A percentile compares a stretch with the other conserved stretches of the same genome.
Conservation (phyloP, 2,888 invertebrate species). For the Caenorhabditis sinica region DNA sequence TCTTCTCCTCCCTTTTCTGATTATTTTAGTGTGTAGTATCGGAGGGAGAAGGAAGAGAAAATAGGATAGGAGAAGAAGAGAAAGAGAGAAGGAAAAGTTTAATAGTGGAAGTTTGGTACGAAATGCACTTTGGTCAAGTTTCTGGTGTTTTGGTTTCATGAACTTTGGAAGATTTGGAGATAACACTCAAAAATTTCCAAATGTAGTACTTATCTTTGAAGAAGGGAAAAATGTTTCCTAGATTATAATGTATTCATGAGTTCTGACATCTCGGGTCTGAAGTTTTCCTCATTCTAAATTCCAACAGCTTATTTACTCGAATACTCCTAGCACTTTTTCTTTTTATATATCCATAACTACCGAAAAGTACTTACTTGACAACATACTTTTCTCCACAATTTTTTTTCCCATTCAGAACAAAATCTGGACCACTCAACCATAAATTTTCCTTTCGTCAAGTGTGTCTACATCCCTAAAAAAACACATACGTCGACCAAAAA, state of each 20-base stretch:
- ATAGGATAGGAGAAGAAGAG: too few species aligned
- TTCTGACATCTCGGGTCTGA: not conserved
- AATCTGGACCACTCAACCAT: slow-evolving; percentile 20
- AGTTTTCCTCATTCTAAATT: not conserved
- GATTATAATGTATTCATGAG: not conserved
- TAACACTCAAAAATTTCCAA: not conserved
- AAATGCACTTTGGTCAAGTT: slow-evolving; percentile 34
- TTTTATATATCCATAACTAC: not conserved
- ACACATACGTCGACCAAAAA: not conserved
- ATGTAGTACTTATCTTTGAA: not conserved
- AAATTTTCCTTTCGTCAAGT: not conserved
- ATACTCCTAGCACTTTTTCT: not conserved
- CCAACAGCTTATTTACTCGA: not conserved
- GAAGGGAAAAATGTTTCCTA: not conserved
- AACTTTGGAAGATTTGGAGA: not conserved
- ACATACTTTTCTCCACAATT: not conserved
- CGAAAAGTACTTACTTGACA: not conserved
- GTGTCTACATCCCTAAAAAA: not conserved
- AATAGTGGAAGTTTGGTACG: slow-evolving; percentile 1
- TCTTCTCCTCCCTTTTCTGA: not conserved
- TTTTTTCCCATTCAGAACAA: not conserved
- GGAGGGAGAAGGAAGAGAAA: not conserved
- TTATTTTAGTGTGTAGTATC: slow-evolving; percentile 47
- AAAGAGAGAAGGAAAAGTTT: slow-evolving; percentile 4
- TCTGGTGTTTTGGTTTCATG: not conserved